Evolutionary conservation across 1,140 invertebrate genomes (phyloP), one percentile per base, ranked within the genome.

Genomic region (Lordiphosa mommai): DNA sequence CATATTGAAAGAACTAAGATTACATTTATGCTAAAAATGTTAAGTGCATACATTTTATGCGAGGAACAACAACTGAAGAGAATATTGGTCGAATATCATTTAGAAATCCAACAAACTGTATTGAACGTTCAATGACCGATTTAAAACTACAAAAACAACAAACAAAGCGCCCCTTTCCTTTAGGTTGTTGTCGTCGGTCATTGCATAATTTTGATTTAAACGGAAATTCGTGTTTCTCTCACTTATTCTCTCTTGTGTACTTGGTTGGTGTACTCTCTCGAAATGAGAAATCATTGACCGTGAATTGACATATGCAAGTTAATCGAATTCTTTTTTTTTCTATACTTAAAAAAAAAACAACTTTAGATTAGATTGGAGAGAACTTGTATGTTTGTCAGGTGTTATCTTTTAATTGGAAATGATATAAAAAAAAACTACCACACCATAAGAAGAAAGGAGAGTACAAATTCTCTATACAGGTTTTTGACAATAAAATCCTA

Each of bases 251-350:
- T 40, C 8, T 43, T 6, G n/a, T n/a, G n/a, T n/a, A n/a, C n/a
- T n/a, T n/a, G n/a, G n/a, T n/a, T n/a, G n/a, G n/a, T 29, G 16
- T 43, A 43, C 50, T 13, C 46, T 56, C 59, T 59, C 20, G 44
- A 37, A 61, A 50, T 49, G 55, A 51, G 38, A 68, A 71, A 76
- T 64, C 76, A 80, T 84, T 82, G 76, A 84, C 76, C 76, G 67
- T 82, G 76, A 82, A 82, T 68, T 48, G 51, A 43, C 67, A 76
- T 41, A 84, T 27, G 23, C 72, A 68, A 48, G 34, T 61, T 30
- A 34, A 50, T 79, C 48, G 51, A 56, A 64, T 36, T 49, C 20
- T 29, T 51, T 36, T 33, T 17, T 17, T 17, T 7, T 27, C 23
- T 27, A 27, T 27, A 27, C 23, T 27, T 27, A 27, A 6, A n/a